Conservation (phyloP, 2,797 vertebrate species). For the Thunnus albacares region DNA sequence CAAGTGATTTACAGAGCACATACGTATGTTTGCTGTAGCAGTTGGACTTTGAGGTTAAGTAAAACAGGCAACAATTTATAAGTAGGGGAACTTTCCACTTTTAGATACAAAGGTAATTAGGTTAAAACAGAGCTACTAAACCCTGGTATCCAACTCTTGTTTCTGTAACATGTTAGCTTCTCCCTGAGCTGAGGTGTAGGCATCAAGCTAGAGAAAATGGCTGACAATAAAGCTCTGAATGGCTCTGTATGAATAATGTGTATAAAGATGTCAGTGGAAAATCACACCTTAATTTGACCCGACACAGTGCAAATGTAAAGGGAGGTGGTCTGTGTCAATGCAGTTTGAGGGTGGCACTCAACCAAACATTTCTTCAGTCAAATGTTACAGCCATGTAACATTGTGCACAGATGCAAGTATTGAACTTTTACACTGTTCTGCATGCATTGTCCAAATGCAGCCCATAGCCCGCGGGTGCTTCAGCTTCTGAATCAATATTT, state of each 20-base stretch:
- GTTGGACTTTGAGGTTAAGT: no score
- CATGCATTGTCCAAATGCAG: constrained; percentile 67
- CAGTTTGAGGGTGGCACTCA: constrained; percentile 30
- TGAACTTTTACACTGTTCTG: constrained; percentile 60
- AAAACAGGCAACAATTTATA: neutral
- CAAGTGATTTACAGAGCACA: no score
- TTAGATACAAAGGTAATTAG: neutral
- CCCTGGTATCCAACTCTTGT: neutral
- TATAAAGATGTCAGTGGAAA: constrained; percentile 34
- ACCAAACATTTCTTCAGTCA: constrained; percentile 30
- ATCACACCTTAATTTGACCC: constrained; percentile 22
- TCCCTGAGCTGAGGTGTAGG: neutral
- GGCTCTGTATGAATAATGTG: constrained; percentile 8
- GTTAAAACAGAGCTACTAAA: neutral
- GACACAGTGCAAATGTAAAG: constrained; percentile 33
- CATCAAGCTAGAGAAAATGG: constrained; percentile 5
- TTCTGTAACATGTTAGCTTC: neutral
- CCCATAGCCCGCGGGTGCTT: constrained; percentile 64
- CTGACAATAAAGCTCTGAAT: constrained; percentile 1
- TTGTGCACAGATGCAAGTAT: constrained; percentile 36
- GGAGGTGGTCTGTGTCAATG: neutral
- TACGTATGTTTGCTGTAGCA: no score
- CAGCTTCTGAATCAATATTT: constrained; percentile 80
- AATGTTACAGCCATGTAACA: constrained; percentile 26
- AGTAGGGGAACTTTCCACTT: no score